Evolutionary conservation across 1,140 invertebrate genomes (phyloP), one percentile per base, ranked within the genome.

Genomic region (Mercenaria mercenaria): DNA sequence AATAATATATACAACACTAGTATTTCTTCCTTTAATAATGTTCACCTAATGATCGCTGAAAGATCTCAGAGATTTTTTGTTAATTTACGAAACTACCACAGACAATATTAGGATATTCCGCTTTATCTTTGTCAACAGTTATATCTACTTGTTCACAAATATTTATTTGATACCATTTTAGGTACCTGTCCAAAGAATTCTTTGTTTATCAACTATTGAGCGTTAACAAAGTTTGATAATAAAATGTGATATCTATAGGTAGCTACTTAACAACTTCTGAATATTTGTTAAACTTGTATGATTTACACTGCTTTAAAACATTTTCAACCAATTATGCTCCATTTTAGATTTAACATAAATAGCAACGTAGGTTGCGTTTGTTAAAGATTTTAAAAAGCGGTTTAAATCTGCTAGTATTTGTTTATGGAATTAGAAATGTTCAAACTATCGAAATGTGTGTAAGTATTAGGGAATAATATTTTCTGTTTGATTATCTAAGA

Each of bases 161-260:
- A 82, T 82, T 82, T 47, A 80, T 80, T 80, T 56, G 43, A 69
- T 84, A 69, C 81, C 59, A 84, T 61, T 69, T 84, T 67, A 72
- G 29, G 32, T 32, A 26, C 64, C 39, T n/a, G 39, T 26, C 39
- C 43, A 34, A 64, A 82, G 43, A 43, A 18, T n/a, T 64, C 80
- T 84, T 84, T 84, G 81, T 84, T 84, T 84, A 84, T 84, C 81
- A 69, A 39, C 81, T 84, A 61, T 50, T 67, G 43, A 84, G 81
- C 64, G 81, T 84, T 84, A 84, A 84, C 81, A 84, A 47, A 84
- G 61, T 39, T 64, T 56, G 77, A 80, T 80, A 80, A 52, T 79
- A 26, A 4, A 34, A 0, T 0, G 32, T 32, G 61, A 84, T 69
- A 67, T 84, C 39, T 61, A 29, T 84, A 37, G 43, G 18, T 32